Evolutionary conservation across 2,797 vertebrate species (phyloP).

Genomic region (Clamator glandarius): DNA sequence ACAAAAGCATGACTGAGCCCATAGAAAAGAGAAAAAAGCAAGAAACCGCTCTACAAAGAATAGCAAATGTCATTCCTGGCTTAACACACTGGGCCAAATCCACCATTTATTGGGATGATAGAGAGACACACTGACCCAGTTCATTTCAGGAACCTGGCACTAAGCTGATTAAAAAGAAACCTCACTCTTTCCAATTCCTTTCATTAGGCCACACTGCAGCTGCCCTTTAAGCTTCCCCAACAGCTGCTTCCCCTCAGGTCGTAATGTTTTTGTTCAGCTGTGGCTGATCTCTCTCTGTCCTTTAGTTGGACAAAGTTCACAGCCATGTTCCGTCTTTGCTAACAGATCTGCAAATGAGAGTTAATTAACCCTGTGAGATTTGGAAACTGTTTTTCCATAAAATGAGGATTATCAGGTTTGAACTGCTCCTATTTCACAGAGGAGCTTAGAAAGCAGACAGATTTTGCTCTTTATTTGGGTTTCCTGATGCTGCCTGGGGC

Average conservation of each 20-base stretch:
- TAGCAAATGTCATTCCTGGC: background rate
- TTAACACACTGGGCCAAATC: background rate
- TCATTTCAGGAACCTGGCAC: accelerated
- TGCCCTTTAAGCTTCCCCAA: background rate
- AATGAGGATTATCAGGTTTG: background rate
- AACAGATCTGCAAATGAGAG: background rate
- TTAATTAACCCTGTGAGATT: background rate
- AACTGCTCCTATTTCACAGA: background rate
- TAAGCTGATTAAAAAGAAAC: accelerated
- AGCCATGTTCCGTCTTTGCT: background rate
- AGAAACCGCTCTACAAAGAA: background rate
- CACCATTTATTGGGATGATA: background rate
- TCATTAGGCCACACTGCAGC: background rate
- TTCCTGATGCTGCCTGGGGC: background rate
- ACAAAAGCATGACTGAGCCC: background rate
- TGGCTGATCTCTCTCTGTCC: background rate
- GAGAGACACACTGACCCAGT: background rate
- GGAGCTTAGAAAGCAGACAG: background rate
- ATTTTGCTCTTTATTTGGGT: background rate
- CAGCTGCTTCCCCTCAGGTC: conserved; percentile 8
- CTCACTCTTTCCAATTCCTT: no score
- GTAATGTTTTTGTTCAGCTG: background rate
- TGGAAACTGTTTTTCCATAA: background rate
- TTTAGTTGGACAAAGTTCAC: background rate
- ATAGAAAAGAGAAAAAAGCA: background rate